Percentiles rank a stretch among this genome's conserved stretches.
phyloP scores from a whole-genome alignment of 2,797 vertebrate genomes.

The Paguma larvata region DNA sequence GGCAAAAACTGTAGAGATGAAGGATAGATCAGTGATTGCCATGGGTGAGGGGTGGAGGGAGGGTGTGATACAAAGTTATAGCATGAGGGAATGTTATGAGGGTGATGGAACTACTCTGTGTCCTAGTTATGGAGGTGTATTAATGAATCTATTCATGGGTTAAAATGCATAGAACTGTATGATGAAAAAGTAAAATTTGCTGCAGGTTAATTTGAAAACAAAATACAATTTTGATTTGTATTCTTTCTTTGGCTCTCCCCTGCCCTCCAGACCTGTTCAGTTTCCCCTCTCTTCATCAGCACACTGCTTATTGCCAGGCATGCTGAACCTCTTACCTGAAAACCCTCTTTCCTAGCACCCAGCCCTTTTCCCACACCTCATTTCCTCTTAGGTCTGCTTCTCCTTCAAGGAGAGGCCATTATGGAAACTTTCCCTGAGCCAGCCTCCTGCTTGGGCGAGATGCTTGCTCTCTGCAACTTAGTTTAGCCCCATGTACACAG shows the following conservation, averaged over 20 bases:
- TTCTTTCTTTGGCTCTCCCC: neutral
- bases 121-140: neutral
- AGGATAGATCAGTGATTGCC: neutral
- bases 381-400: neutral
- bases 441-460: neutral
- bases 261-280: neutral
- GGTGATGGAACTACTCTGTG: neutral
- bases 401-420: neutral
- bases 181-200: neutral
- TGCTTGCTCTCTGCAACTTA: neutral
- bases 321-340: neutral
- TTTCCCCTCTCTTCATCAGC: neutral
- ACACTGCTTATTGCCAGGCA: neutral
- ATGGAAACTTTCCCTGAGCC: neutral
- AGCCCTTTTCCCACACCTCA: neutral
- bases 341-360: neutral
- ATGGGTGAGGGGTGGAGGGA: neutral
- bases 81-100: neutral
- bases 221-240: neutral
- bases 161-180: neutral
- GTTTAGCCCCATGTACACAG: rapidly evolving
- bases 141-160: neutral
- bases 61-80: neutral
- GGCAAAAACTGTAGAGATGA: neutral
- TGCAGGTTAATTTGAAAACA: neutral